Percentiles rank a stretch among this genome's conserved stretches.
Conservation (phyloP, 2,113 vertebrate genomes). For the Prietella phreatophila region DNA sequence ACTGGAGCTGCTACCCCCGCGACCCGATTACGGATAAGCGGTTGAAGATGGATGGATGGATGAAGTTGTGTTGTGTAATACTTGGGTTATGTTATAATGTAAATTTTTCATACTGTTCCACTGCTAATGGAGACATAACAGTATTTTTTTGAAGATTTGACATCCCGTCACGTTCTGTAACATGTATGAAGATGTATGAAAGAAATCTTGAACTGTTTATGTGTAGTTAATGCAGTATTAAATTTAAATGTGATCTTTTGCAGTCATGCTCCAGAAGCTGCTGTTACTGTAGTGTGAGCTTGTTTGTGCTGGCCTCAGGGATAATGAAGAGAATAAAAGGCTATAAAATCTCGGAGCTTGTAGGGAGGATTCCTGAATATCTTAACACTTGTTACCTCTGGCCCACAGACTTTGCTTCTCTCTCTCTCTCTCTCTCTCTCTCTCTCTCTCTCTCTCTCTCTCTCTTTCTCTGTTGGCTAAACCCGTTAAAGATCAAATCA, state of each 20-base stretch:
- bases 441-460: background rate
- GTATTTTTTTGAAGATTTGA: background rate
- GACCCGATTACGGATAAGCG: no score
- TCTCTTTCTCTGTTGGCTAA: background rate
- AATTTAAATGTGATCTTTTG: background rate
- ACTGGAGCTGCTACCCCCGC: no score
- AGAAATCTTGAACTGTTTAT: background rate
- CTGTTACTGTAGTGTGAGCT: background rate
- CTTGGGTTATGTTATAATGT: background rate
- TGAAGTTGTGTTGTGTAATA: conserved; percentile 8
- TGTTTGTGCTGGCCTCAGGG: conserved; percentile 22
- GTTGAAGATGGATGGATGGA: no score
- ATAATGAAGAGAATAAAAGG: conserved; percentile 44
- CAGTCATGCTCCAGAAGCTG: background rate
- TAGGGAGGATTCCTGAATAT: conserved; percentile 40
- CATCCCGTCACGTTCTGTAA: background rate
- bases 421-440: background rate
- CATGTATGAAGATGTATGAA: background rate
- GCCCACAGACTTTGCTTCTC: conserved; percentile 17
- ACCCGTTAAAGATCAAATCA: background rate
- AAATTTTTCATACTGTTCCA: background rate
- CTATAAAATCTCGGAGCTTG: conserved; percentile 25
- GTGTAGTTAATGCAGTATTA: background rate
- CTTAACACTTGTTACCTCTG: conserved; percentile 46
- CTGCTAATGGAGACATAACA: background rate